Conservation (phyloP, 2,888 invertebrate species). For the Rhamnusium bicolor region DNA sequence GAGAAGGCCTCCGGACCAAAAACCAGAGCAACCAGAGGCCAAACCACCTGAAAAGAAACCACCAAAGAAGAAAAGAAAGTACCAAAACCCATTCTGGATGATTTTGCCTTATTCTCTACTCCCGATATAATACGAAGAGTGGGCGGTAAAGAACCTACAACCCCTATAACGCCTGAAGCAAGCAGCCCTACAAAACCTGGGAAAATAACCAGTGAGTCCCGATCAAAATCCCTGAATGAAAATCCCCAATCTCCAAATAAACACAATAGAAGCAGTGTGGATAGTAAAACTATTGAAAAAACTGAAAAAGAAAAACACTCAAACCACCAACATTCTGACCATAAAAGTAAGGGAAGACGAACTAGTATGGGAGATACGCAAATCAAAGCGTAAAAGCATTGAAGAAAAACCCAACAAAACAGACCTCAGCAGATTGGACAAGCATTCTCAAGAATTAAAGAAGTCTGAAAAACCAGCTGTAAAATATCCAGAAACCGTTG, state of each 20-base stretch:
- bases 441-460: background rate
- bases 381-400: slow-evolving; percentile 54
- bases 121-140: slow-evolving; percentile 85
- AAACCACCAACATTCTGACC: slow-evolving; percentile 24
- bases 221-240: slow-evolving; percentile 62
- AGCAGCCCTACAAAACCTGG: slow-evolving; percentile 59
- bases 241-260: slow-evolving; percentile 52
- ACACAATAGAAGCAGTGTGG: slow-evolving; percentile 59
- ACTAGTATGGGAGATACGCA: slow-evolving; percentile 50
- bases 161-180: slow-evolving; percentile 58
- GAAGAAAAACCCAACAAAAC: slow-evolving; percentile 48
- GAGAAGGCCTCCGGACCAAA: slow-evolving; percentile 52
- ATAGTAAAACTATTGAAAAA: slow-evolving; percentile 54
- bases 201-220: slow-evolving; percentile 64
- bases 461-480: slow-evolving; percentile 34
- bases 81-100: slow-evolving; percentile 74
- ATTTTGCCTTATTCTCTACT: slow-evolving; percentile 83
- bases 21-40: slow-evolving; percentile 66
- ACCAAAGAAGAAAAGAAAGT: slow-evolving; percentile 70
- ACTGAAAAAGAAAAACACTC: slow-evolving; percentile 32
- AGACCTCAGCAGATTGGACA: slow-evolving; percentile 6
- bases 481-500: slow-evolving; percentile 23
- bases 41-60: slow-evolving; percentile 59
- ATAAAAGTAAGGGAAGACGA: slow-evolving; percentile 43
- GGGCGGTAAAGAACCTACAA: slow-evolving; percentile 63